Evolutionary conservation across 2,113 vertebrate genomes (phyloP), one percentile per base, ranked within the genome.

Genomic region (Amblyornis subalaris): DNA sequence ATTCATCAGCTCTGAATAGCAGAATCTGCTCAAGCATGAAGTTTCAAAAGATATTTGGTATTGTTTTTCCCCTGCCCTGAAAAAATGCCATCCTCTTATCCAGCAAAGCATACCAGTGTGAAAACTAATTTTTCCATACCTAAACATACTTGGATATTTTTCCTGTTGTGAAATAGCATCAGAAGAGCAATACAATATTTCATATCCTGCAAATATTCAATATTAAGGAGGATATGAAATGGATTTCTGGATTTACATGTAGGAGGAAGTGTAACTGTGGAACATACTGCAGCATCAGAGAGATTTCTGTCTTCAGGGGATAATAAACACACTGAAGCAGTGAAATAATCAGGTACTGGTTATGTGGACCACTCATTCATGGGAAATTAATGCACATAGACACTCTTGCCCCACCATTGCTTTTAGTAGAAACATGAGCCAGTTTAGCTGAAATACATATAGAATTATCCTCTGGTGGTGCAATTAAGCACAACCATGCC

Each of bases 371-470:
- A 31, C 18, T 73, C 36, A 45, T 51, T 60, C 16, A 20, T 9
- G 9, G 29, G 35, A 85, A 84, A 74, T 77, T 28, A 75, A 44
- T 38, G 23, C 19, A 73, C 25, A n/a, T 1, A 70, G 15, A n/a
- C 10, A 42, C 1, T 2, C 8, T 28, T 36, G 2, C 7, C 21
- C 11, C 8, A 47, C 10, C 25, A 61, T 4, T 57, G 48, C 11
- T 33, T 26, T 61, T 18, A 36, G 42, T 54, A 35, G 71, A 73
- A 90, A 54, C 12, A 42, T 17, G 14, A 44, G 28, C 33, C 3
- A 26, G 11, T 44, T 83, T 16, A 69, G 36, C 21, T 78, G 62
- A 83, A 69, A 50, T 22, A 62, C 10, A 55, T 3, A 26, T 1
- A 54, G 28, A 86, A 84, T 80, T 92, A 89, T 64, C 17, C 42